Base-by-base conservation (phyloP, 2,797 vertebrate species). In the Orientallactaga sibirica region DNA sequence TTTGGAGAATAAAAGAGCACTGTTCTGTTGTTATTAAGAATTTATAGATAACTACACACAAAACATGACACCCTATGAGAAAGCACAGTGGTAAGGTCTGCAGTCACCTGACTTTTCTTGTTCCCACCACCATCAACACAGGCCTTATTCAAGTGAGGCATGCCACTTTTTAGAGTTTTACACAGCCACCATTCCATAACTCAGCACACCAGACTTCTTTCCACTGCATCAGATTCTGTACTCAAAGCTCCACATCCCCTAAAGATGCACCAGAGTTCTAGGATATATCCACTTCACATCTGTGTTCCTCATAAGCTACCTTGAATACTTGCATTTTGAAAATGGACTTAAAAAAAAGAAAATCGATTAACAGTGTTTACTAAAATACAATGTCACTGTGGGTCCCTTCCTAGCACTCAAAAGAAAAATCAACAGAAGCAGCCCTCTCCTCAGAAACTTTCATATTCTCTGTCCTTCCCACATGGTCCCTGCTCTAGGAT, bases 251-350 rank as follows among this genome's bases (percentile, higher is more conserved):
- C 37, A 75, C 4, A 55, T 33, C 75, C 20, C 33, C 5, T 64
- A 66, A 73, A 67, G 66, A 94, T 64, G 20, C 52, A 55, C 3
- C 48, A 27, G 58, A 41, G 16, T n/a, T 58, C 64, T 62, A 27
- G 29, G 70, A 90, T 19, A 79, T 1, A 68, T 58, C 25, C 62
- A 7, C 9, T 64, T 41, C 55, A 25, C 27, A 3, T 37, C n/a
- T 66, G 67, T 14, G 15, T 43, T 75, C 71, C n/a, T 41, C 20
- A 15, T 43, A 70, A 81, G 43, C 27, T 79, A 87, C 55, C 86
- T 25, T 91, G 71, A 95, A 55, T 61, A 33, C 71, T 20, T 62
- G 41, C 10, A 75, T 66, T 75, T 18, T 81, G 66, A 89, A 91
- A 88, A 19, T 52, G 33, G 33, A 37, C 33, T 37, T 37, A 37